Conservation (phyloP, 2,888 invertebrate genomes). For the Polyommatus iphigenia region DNA sequence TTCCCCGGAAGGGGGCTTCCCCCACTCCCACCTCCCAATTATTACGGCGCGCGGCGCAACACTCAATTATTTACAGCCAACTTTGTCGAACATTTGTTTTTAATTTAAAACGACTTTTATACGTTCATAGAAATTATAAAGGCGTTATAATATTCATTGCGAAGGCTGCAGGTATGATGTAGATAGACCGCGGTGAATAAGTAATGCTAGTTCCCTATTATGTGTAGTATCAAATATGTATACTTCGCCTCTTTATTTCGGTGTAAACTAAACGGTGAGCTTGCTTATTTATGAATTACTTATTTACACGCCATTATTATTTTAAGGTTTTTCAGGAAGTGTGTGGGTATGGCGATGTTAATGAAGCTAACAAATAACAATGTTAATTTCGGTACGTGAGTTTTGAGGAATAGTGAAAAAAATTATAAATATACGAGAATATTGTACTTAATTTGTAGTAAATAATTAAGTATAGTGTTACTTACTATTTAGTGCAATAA, state of each 20-base stretch:
- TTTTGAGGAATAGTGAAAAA: not conserved
- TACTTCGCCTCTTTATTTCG: constrained; percentile 42
- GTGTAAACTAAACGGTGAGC: constrained; percentile 39
- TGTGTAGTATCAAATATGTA: constrained; percentile 46
- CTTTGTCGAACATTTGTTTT: constrained; percentile 66
- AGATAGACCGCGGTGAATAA: constrained; percentile 49
- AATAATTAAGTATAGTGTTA: too few species aligned
- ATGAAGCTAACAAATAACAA: constrained; percentile 1
- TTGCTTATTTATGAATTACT: constrained; percentile 29
- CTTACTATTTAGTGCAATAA: too few species aligned
- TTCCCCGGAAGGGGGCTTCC: constrained; percentile 39
- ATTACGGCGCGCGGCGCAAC: constrained; percentile 48
- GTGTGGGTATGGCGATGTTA: not conserved
- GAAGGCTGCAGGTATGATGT: constrained; percentile 49
- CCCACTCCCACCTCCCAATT: constrained; percentile 47
- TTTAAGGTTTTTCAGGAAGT: not conserved
- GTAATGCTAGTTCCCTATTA: constrained; percentile 50
- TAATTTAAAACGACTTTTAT: constrained; percentile 57
- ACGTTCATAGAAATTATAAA: constrained; percentile 51
- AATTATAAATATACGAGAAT: not conserved
- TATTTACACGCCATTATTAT: constrained; percentile 8
- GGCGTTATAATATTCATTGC: constrained; percentile 52
- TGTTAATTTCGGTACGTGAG: not conserved
- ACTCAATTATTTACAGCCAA: constrained; percentile 63
- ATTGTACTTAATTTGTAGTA: not conserved